Percentiles rank a stretch among this genome's conserved stretches.
Evolutionary conservation across 2,888 invertebrate species (phyloP).

Genomic region (Epinotia demarniana): DNA sequence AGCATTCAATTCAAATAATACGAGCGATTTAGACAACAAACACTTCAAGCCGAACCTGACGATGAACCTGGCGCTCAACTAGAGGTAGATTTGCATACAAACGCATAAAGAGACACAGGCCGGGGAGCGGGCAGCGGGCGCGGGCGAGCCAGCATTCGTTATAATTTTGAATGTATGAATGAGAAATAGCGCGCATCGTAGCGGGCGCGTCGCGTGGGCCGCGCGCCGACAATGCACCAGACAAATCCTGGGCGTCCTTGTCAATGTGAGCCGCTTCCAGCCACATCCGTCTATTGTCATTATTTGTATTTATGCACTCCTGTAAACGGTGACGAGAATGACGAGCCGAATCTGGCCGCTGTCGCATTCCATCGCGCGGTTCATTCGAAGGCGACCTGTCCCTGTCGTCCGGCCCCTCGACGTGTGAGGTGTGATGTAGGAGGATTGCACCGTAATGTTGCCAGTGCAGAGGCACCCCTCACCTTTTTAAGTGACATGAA

Average conservation of each 20-base stretch:
- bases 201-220: conserved; percentile 73
- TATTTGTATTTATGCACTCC: conserved; percentile 80
- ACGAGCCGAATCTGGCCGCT: conserved; percentile 59
- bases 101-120: conserved; percentile 75
- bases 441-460: conserved; percentile 53
- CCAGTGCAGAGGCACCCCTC: conserved; percentile 11
- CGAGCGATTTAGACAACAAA: conserved; percentile 82
- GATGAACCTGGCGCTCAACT: conserved; percentile 78
- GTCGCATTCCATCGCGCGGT: conserved; percentile 53
- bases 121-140: conserved; percentile 74
- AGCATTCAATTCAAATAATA: conserved; percentile 84
- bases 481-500: conserved; percentile 10
- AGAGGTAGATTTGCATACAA: conserved; percentile 80
- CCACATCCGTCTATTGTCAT: conserved; percentile 84
- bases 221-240: conserved; percentile 79
- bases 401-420: conserved; percentile 49
- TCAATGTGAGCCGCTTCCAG: conserved; percentile 84
- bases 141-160: conserved; percentile 80
- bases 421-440: conserved; percentile 71
- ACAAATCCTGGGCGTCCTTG: conserved; percentile 84
- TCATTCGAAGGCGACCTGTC: conserved; percentile 38
- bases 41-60: conserved; percentile 77
- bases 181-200: conserved; percentile 77
- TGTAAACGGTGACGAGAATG: conserved; percentile 74
- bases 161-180: conserved; percentile 85